Evolutionary conservation across 2,797 vertebrate genomes (phyloP), one percentile per base, ranked within the genome.

Genomic region (Pogoniulus pusillus): DNA sequence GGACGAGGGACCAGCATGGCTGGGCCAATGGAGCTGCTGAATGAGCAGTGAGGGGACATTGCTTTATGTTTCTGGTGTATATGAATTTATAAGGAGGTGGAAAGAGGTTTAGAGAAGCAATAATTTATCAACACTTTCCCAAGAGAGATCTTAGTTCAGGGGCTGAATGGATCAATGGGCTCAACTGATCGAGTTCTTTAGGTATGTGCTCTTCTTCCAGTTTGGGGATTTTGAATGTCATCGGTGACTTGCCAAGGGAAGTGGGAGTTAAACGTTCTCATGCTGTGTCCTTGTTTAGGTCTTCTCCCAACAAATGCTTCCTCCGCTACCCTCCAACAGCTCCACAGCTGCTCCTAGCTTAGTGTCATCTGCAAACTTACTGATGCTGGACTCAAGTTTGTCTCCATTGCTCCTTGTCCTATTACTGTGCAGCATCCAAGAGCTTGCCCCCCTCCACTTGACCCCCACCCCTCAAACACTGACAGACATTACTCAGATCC

Each of bases 51-150:
- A 37, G 10, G 37, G n/a, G 20, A 18, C 30, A 30, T 12, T 12
- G 7, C 30, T 62, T 64, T 1, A 0, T 9, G 2, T 65, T 1
- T 30, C 60, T 66, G 6, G 30, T 54, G 10, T 70, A 0, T 1
- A 0, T 26, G 54, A 29, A 22, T 18, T 57, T 49, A 6, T 1
- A 9, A 59, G 24, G 35, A 43, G 64, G 11, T 39, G 30, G 81
- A 78, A 85, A 55, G 20, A 53, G 6, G 37, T 49, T 59, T 57
- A 58, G 89, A 49, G 16, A 64, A 65, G 13, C 5, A 30, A 73
- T 12, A 12, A 3, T 60, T 83, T 69, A 55, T 49, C 30, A 41
- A 9, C 1, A 0, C 1, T 57, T 68, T 53, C 1, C 8, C 16
- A 34, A 43, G n/a, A 45, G 34, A 24, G 7, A 4, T 26, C 59